Conservation (phyloP, 2,797 vertebrate genomes). For the Tokudaia muenninki region DNA sequence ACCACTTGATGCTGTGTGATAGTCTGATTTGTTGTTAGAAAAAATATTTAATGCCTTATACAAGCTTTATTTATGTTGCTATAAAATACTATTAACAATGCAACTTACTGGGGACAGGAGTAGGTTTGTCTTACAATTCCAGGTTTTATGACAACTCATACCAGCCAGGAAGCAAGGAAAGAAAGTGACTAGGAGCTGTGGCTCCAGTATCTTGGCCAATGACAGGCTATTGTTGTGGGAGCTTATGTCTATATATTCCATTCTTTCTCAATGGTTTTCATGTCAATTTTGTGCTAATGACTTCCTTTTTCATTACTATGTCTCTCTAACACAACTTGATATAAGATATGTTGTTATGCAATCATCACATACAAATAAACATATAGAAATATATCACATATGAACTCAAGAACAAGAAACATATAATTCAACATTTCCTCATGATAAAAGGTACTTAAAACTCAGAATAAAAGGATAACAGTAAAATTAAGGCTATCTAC, state of each 20-base stretch:
- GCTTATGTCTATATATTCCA: neutral
- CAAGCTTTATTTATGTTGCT: neutral
- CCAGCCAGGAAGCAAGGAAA: neutral
- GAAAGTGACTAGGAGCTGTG: accelerated
- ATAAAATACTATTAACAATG: neutral
- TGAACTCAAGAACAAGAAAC: neutral
- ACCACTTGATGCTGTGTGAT: neutral
- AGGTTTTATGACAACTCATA: neutral
- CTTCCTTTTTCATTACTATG: neutral
- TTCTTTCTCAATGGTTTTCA: neutral
- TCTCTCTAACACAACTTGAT: neutral
- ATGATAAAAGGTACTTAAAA: neutral
- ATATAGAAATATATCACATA: neutral
- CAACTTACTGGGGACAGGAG: neutral
- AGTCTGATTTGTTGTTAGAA: neutral
- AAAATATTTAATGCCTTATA: neutral
- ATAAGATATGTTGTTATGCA: too few relatives aligned
- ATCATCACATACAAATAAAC: neutral
- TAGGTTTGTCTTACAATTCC: neutral
- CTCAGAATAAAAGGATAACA: neutral
- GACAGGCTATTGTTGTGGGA: neutral
- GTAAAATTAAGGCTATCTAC: neutral
- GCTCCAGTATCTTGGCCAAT: neutral
- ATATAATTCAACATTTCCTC: neutral
- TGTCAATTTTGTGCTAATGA: too few relatives aligned